Evolutionary conservation across 2,888 invertebrate species (phyloP), one percentile per base, ranked within the genome.

Genomic region (Mystacides longicornis): DNA sequence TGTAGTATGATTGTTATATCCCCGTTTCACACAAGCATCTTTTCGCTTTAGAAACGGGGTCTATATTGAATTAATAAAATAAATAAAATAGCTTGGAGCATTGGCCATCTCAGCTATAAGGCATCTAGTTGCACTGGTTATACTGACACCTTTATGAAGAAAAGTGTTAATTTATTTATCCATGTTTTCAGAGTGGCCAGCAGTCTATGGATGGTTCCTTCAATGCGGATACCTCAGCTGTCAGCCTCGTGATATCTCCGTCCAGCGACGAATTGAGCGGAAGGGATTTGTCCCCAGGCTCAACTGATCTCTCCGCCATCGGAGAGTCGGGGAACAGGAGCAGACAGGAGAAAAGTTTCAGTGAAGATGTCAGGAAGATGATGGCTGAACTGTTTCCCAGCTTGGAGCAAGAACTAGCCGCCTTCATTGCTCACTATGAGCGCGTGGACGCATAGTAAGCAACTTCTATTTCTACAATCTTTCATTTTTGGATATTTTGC

Each of bases 341-440:
- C 5, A 49, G 61, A 20, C 61, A 61, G 51, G 71, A 74, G 62
- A 70, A 51, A 33, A 50, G 55, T 14, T 61, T 86, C 46, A 86
- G 86, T 63, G 87, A 86, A 67, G 92, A 91, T 72, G 84, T 91
- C 52, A 78, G 89, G 5, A 84, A 84, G 62, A 86, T 94, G 77
- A 93, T 97, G 93, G 81, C 81, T 54, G 90, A 87, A 62, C 81
- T 98, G 67, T 97, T 98, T 77, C 87, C 89, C 2, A 81, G 86
- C 60, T 78, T 98, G 23, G 96, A 97, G 76, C 77, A 81, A 1
- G 94, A 96, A 70, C 75, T 98, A 57, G 83, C 88, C 56, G 83
- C 81, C 65, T 93, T 98, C 65, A 89, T 97, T 59, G 80, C 83
- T 46, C 86, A 89, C 68, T 86, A 93, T 63, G 95, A 94, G 72